Evolutionary conservation across 1,140 invertebrate genomes (phyloP).

Genomic region (Pseudomyrmex pallidus): DNA sequence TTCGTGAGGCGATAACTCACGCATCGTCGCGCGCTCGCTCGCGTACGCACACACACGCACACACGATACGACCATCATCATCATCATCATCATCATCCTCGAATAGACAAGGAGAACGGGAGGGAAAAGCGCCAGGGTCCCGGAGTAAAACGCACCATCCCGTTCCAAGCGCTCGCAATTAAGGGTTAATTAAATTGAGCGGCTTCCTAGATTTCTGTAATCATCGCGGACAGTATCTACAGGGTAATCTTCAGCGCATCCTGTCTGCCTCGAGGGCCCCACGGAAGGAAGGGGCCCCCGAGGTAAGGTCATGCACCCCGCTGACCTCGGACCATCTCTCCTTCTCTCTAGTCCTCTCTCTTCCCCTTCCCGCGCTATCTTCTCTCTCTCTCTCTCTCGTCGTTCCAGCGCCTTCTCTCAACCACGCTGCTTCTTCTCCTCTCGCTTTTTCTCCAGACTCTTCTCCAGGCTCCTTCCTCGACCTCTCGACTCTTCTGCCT

Average conservation of each 20-base stretch:
- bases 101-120: slow-evolving; percentile 55
- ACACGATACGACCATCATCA: slow-evolving; percentile 16
- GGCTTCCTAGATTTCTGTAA: slow-evolving; percentile 84
- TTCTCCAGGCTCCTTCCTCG: slow-evolving; percentile 48
- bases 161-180: slow-evolving; percentile 72
- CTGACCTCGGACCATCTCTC: slow-evolving; percentile 84
- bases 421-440: slow-evolving; percentile 62
- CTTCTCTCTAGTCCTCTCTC: slow-evolving; percentile 50
- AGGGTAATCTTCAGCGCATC: slow-evolving; percentile 84
- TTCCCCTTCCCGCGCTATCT: slow-evolving; percentile 28
- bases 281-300: slow-evolving; percentile 84
- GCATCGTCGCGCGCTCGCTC: slow-evolving; percentile 32
- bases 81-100: slow-evolving; percentile 56
- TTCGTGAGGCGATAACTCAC: slow-evolving; percentile 42
- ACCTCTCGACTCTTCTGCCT: slow-evolving; percentile 45
- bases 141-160: slow-evolving; percentile 58
- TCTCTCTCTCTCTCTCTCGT: too few relatives aligned
- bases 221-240: slow-evolving; percentile 84
- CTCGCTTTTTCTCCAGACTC: slow-evolving; percentile 54
- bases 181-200: slow-evolving; percentile 83
- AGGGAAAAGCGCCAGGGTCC: slow-evolving; percentile 29
- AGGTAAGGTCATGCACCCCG: slow-evolving; percentile 85
- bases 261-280: slow-evolving; percentile 83
- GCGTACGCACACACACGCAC: background rate
- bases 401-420: slow-evolving; percentile 47